phyloP scores from a whole-genome alignment of 2,797 vertebrate genomes.

The Peromyscus attwateri region DNA sequence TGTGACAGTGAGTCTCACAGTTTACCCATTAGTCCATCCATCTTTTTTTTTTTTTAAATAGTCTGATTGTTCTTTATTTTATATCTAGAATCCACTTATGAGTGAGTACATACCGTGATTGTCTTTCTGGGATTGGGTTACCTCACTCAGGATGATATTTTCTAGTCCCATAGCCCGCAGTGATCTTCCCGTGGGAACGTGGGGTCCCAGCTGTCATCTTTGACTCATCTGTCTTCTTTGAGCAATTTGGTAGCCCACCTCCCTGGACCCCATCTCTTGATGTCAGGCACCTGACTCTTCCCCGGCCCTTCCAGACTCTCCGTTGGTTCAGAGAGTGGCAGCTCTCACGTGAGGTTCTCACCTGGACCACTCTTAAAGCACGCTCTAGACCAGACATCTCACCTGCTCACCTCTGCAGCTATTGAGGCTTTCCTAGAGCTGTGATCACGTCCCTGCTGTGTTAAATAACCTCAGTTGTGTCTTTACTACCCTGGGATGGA shows the following conservation, averaged over 20 bases:
- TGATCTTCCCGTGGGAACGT: neutral
- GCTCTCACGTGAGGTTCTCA: neutral
- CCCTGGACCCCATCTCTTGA: too few relatives aligned
- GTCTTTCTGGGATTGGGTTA: too few relatives aligned
- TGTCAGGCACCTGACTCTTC: neutral
- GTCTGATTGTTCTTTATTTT: too few relatives aligned
- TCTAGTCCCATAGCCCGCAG: neutral
- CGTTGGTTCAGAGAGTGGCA: neutral
- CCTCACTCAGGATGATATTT: too few relatives aligned
- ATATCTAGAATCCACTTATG: too few relatives aligned
- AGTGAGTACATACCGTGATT: too few relatives aligned
- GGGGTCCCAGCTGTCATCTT: neutral
- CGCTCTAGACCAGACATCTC: neutral
- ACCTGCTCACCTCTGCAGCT: rapidly evolving
- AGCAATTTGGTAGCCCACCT: neutral
- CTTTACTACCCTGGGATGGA: neutral
- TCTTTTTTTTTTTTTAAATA: too few relatives aligned
- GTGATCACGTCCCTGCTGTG: neutral
- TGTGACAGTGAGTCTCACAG: too few relatives aligned
- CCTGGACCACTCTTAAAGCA: neutral
- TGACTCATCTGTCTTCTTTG: neutral
- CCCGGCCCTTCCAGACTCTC: neutral
- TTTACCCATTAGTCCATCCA: too few relatives aligned
- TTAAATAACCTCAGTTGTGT: neutral
- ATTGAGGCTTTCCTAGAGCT: neutral